Evolutionary conservation across 1,140 invertebrate genomes (phyloP), one percentile per base, ranked within the genome.

Genomic region (Drosophila carrolli): DNA sequence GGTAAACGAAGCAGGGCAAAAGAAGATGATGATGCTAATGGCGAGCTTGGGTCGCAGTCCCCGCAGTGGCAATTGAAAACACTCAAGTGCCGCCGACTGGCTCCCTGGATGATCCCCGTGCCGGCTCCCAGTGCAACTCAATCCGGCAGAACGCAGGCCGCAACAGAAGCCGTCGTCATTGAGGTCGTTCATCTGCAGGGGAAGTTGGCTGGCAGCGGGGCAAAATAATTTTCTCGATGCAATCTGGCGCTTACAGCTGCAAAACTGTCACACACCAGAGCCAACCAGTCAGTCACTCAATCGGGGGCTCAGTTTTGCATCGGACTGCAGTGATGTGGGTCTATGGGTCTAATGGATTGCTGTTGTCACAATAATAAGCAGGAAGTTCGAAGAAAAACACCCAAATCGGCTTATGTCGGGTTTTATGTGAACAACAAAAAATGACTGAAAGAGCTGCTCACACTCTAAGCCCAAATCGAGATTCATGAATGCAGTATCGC

Each of bases 401-500:
- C 79, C 65, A 88, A 86, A 86, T 86, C 83, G 83, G 83, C 83
- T 86, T 86, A 88, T 57, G 72, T 86, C 80, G 68, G 74, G 41
- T 56, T 65, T 86, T 86, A 88, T 85, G 66, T 67, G 78, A 71
- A 40, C 54, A 56, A 19, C 54, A 44, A 53, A 67, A 23, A 37
- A n/a, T 14, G 8, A 62, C 23, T 13, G 29, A 40, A 65, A 66
- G 61, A 54, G 62, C 61, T 55, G 59, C 48, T 47, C 58, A 23
- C 46, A 43, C 32, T 37, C 27, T 59, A 75, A 53, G 54, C 19
- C 72, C 73, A 76, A 76, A 76, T 67, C 73, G 73, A 76, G 73
- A 75, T 54, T 40, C 62, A 48, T 75, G 67, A 57, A 71, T 71
- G 67, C 67, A 40, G 51, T 70, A 70, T 71, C 37, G 57, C n/a